Evolutionary conservation across 2,797 vertebrate species (phyloP), one percentile per base, ranked within the genome.

Genomic region (Rhabdophis nuchalis): DNA sequence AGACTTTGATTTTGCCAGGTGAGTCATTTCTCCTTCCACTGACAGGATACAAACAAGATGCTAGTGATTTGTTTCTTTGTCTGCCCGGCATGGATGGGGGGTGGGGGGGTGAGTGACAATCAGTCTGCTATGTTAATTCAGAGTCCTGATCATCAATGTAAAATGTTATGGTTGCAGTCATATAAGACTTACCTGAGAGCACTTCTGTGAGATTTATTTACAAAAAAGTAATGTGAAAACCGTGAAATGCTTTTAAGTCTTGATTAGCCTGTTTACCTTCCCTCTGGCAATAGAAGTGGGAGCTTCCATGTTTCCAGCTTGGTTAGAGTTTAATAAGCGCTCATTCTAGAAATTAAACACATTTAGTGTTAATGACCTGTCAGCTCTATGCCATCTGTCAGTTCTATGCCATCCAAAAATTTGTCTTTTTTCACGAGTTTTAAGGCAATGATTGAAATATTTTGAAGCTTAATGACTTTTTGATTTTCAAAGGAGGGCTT

Each of bases 1-100:
- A 88, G 98, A 99, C 95, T 99, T 99, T 94, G 98, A 99, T 97
- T 99, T 99, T 97, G 98, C 99, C 36, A 98, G 98, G 99, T 99
- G 97, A 98, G 99, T 96, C 0, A 0, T 58, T 36, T 4, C 4
- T 54, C 36, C 14, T 41, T 29, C 72, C 88, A 61, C 50, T 53
- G 57, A 9, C 13, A 90, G 56, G 20, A 41, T 23, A 0, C 3
- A 46, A 27, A 86, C 36, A 0, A 68, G 68, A 27, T 54, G 10
- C 61, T 1, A 41, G 53, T 57, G 68, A 27, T 57, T 46, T 68
- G 9, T 13, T 25, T 50, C 7, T 16, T 46, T 91, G 58, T 16
- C 25, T 50, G 5, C 64, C n/a, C 1, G 5, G 64, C n/a, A 72
- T 72, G 14, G n/a, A n/a, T n/a, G n/a, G n/a, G n/a, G n/a, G 64